These are phyloP conservation scores for Ischnura elegans DNA, from an alignment of 2,888 invertebrate species.

Conservation along the genomic window DNA sequence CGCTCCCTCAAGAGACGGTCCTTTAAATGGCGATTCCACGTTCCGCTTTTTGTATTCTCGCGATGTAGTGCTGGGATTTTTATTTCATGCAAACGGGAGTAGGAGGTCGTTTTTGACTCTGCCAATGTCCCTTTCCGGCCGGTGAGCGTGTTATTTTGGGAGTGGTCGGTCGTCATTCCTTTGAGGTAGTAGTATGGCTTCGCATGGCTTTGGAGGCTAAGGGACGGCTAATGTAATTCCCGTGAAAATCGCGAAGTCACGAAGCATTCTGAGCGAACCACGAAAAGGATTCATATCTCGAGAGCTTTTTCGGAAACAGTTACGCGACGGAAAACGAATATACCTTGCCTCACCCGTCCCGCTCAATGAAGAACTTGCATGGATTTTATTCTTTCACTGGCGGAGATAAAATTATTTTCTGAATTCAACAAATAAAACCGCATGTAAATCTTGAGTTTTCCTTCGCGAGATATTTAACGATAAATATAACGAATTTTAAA, in stretches of 20 bases:
- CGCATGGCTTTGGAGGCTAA: background rate
- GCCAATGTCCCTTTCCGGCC: too few relatives aligned
- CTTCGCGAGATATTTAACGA: too few relatives aligned
- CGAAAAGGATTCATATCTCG: conserved; percentile 19
- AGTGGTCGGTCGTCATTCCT: background rate
- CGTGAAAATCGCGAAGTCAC: background rate
- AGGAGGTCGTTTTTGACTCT: background rate
- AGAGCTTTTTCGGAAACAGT: background rate
- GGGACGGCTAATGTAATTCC: background rate
- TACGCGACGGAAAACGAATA: conserved; percentile 15
- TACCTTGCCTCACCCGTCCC: background rate
- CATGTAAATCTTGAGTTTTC: too few relatives aligned
- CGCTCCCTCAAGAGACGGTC: background rate
- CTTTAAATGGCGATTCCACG: background rate
- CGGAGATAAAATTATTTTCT: too few relatives aligned
- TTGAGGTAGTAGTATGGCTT: background rate
- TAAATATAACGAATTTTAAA: too few relatives aligned
- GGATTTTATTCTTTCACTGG: too few relatives aligned
- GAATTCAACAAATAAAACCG: too few relatives aligned
- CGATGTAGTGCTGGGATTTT: background rate
- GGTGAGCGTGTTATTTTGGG: background rate
- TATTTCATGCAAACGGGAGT: background rate
- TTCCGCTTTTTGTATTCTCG: background rate
- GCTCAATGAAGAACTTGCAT: too few relatives aligned
- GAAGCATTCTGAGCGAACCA: background rate